Base-by-base conservation (phyloP, 2,113 vertebrate genomes). In the Microcebus ravelobensis region DNA sequence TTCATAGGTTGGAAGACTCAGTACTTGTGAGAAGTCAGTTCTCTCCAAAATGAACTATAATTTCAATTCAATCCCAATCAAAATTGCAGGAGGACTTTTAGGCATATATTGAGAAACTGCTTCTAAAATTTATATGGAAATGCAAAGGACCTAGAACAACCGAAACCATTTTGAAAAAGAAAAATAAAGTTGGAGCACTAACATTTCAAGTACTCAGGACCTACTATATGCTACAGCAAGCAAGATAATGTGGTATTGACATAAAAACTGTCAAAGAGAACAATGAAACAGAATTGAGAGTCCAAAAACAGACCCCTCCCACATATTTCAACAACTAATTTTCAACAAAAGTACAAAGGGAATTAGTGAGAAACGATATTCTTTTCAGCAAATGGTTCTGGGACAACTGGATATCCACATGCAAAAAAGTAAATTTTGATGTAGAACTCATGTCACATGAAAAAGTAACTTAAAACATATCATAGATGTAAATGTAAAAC, bases 41-140 rank as follows among this genome's bases (percentile, higher is more conserved):
- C 15, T 90, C 42, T 87, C 45, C 76, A 61, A 93, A 74, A 27
- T 18, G 1, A 74, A 45, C 17, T 67, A 76, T 48, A 73, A 27
- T 87, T 93, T 90, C 34, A 68, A 61, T 17, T 93, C 29, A 34
- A 48, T 74, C n/a, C 14, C 59, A 93, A 36, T 61, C 29, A 87
- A 83, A 67, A 87, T 15, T 45, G 3, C 13, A 93, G 48, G 15
- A 85, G 20, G 2, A 4, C 36, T 48, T 21, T 12, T 68, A 77
- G 48, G 48, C 15, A 76, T 8, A 76, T 89, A 90, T 29, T 59
- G 13, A 77, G n/a, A 82, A 77, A 68, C 27, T 42, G 45, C 31
- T 89, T 73, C 55, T 92, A 86, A 94, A 80, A 63, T 70, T 14
- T 57, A 92, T 84, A 57, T 68, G 13, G 36, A 86, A 91, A 90